Conservation (phyloP, 2,797 vertebrate species). For the Trachurus trachurus region DNA sequence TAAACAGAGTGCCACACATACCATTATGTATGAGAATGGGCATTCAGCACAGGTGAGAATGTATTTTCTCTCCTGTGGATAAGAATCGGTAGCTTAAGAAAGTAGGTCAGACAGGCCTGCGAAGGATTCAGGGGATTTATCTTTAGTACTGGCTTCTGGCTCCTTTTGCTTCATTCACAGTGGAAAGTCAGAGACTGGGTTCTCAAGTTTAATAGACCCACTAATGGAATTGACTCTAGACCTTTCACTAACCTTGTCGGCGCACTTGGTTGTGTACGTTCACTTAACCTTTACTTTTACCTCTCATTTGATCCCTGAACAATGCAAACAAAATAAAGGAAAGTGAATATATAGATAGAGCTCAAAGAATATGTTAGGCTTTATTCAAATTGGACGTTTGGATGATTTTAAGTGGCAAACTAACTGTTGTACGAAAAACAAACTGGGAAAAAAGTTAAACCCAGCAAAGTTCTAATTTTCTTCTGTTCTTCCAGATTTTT, state of each 20-base stretch:
- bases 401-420: conserved; percentile 4
- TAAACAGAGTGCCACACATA: conserved; percentile 37
- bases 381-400: not conserved
- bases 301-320: conserved; percentile 3
- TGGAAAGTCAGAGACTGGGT: conserved; percentile 23
- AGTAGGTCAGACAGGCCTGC: conserved; percentile 64
- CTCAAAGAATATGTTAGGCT: not conserved
- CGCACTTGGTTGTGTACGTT: not conserved
- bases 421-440: not conserved
- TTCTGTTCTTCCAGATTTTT: not conserved
- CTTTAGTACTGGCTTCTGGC: conserved; percentile 35
- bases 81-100: conserved; percentile 52
- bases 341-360: not conserved
- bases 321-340: not conserved
- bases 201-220: conserved; percentile 38
- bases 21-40: conserved; percentile 42
- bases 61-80: conserved; percentile 45
- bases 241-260: conserved; percentile 40
- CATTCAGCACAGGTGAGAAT: conserved; percentile 59
- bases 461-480: not conserved
- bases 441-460: not conserved
- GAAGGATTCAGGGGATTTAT: conserved; percentile 55
- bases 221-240: conserved; percentile 37
- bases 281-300: not conserved
- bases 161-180: conserved; percentile 34